Base-by-base conservation (phyloP, 2,797 vertebrate species). In the Melanogrammus aeglefinus region DNA sequence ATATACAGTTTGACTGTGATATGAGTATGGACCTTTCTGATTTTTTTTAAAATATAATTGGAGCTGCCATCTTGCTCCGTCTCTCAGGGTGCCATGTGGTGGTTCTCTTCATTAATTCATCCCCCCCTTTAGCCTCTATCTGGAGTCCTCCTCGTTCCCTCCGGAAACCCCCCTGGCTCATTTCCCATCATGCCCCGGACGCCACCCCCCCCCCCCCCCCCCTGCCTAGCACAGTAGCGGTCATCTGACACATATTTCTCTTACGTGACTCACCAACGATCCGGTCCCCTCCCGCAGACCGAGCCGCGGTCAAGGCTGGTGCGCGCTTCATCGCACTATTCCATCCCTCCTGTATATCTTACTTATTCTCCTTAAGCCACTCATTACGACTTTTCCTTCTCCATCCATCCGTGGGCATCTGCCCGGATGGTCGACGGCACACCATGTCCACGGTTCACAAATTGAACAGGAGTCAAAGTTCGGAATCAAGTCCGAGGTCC, bases 91-190 rank as follows among this genome's bases (percentile, higher is more conserved):
- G 88, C 92, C 93, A 94, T 93, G 92, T 94, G 93, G 93, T 79
- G 85, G 85, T 84, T 91, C 85, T n/a, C n/a, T 91, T 94, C 87
- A 93, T 94, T 93, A 91, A 94, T 93, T 93, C 91, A 94, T 93
- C 73, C 47, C n/a, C 77, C 85, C 86, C 84, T 86, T 88, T 85
- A 88, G 86, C 78, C 84, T 86, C 82, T 72, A 80, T 87, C 86
- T 80, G 79, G 87, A 86, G 87, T 88, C 91, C 84, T 78, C 76
- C 75, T 83, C 83, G 83, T 84, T 77, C 82, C 84, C 84, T 83
- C 83, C 81, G 77, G 80, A 87, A 87, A 87, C 73, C 81, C 57
- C 51, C 66, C 29, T 18, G n/a, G 63, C 75, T 47, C 41, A 72
- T 77, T 75, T 79, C 4, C 73, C 41, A 35, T 51, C 72, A 63